These are phyloP conservation scores for Holcopasites calliopsidis DNA, from an alignment of 1,140 invertebrate species.

Conservation along the genomic window DNA sequence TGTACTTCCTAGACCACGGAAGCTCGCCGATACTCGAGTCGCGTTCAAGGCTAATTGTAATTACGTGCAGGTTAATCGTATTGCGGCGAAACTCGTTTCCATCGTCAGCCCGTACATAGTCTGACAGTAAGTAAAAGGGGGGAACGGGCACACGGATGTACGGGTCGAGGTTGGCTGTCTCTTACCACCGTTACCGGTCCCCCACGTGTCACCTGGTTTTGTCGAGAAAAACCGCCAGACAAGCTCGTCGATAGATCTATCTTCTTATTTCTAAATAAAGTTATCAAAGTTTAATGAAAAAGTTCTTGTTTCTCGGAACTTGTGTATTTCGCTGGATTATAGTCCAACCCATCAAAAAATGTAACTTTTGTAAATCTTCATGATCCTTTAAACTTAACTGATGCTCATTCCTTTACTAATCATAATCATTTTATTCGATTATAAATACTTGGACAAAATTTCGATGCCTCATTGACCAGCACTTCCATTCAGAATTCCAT, in stretches of 20 bases:
- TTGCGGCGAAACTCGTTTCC: slow-evolving; percentile 47
- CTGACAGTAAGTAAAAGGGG: slow-evolving; percentile 12
- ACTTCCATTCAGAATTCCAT: background rate
- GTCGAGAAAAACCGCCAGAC: slow-evolving; percentile 22
- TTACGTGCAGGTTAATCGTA: slow-evolving; percentile 55
- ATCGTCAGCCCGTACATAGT: slow-evolving; percentile 46
- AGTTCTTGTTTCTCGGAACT: background rate
- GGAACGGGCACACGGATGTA: slow-evolving; percentile 33
- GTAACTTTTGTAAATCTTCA: too few species aligned
- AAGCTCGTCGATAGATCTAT: background rate
- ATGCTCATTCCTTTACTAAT: too few species aligned
- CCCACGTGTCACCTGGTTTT: slow-evolving; percentile 41
- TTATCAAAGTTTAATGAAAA: background rate
- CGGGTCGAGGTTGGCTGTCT: background rate
- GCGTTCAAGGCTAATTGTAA: slow-evolving; percentile 60
- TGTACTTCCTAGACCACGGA: slow-evolving; percentile 40
- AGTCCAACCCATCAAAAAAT: too few species aligned
- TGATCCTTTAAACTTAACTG: too few species aligned
- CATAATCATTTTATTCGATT: too few species aligned
- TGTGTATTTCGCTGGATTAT: background rate
- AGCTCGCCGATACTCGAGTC: slow-evolving; percentile 42
- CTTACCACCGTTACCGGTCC: background rate
- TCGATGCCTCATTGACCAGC: background rate
- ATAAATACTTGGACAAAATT: too few species aligned
- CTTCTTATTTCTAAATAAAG: background rate